Base-by-base conservation (phyloP, 2,797 vertebrate species). In the Lemur catta region DNA sequence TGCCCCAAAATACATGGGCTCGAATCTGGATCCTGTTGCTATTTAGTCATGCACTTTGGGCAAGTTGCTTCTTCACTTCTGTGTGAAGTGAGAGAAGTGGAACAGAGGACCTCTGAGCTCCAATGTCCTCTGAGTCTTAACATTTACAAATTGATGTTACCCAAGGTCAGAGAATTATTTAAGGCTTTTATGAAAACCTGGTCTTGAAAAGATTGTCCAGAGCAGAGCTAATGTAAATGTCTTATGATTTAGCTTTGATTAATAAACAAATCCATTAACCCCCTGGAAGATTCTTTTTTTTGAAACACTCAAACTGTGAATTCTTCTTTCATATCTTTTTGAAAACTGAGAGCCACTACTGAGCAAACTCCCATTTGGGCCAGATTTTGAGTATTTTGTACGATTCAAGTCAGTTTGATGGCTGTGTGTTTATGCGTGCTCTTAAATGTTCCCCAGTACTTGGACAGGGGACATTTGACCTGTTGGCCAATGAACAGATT, bases 251-350 rank as follows among this genome's bases (percentile, higher is more conserved):
- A 69, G 15, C 59, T 94, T 94, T 94, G 93, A 93, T 86, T 94
- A 85, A 57, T 84, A 90, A 94, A 93, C 52, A 93, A 78, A 89
- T 74, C 72, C 55, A 74, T 96, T 95, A 94, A 80, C 61, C 12
- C 35, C 20, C 86, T 86, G 8, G 75, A 93, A 89, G 93, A 71
- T 91, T 82, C 92, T 81, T 82, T 81, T 82, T 96, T 96, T 93
- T 93, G 91, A 96, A 91, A 76, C 55, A 75, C 71, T 91, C 82
- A 97, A 89, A 57, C 91, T 97, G 79, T 95, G 91, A 95, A 57
- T 86, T 93, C 96, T 90, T 92, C 55, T 75, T 85, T 69, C 61
- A 71, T 41, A 74, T 41, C 7, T 63, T 87, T 93, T 87, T 84
- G 43, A 88, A 93, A 93, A 33, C 61, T 41, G 89, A 69, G 38